Evolutionary conservation across 2,888 invertebrate genomes (phyloP).

Genomic region (Xestia ashworthii): DNA sequence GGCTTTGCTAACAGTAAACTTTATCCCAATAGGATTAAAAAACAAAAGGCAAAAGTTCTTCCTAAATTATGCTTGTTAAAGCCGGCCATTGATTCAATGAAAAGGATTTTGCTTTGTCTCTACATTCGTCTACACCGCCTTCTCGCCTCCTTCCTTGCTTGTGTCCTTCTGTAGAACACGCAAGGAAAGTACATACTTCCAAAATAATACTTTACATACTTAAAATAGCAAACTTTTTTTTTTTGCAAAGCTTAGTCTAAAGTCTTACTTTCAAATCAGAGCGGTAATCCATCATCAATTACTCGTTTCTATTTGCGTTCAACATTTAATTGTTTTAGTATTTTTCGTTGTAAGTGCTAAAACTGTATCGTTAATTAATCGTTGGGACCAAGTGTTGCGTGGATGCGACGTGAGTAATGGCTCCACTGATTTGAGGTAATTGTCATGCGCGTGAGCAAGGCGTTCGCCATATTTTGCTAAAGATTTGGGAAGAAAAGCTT

Average conservation of each 20-base stretch:
- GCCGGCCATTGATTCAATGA: too few species aligned
- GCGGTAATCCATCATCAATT: conserved; percentile 68
- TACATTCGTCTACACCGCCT: not conserved
- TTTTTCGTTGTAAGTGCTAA: conserved; percentile 80
- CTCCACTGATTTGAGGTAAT: conserved; percentile 85
- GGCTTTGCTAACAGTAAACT: not conserved
- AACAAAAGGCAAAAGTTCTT: not conserved
- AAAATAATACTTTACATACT: not conserved
- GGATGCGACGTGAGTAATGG: conserved; percentile 86
- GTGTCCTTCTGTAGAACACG: not conserved
- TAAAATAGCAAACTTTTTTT: conserved; percentile 21
- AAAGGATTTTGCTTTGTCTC: too few species aligned
- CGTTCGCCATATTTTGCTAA: conserved; percentile 61
- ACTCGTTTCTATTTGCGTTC: conserved; percentile 64
- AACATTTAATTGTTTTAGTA: conserved; percentile 69
- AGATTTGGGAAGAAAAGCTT: conserved; percentile 22
- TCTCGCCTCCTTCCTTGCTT: not conserved
- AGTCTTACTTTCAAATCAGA: conserved; percentile 43
- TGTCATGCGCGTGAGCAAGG: conserved; percentile 79
- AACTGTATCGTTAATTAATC: conserved; percentile 84
- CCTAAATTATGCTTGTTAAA: not conserved
- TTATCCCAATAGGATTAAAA: not conserved
- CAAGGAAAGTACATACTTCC: not conserved
- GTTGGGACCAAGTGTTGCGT: conserved; percentile 80
- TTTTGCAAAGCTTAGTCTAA: conserved; percentile 23